Evolutionary conservation across 2,797 vertebrate species (phyloP).

Genomic region (Microcaecilia unicolor): DNA sequence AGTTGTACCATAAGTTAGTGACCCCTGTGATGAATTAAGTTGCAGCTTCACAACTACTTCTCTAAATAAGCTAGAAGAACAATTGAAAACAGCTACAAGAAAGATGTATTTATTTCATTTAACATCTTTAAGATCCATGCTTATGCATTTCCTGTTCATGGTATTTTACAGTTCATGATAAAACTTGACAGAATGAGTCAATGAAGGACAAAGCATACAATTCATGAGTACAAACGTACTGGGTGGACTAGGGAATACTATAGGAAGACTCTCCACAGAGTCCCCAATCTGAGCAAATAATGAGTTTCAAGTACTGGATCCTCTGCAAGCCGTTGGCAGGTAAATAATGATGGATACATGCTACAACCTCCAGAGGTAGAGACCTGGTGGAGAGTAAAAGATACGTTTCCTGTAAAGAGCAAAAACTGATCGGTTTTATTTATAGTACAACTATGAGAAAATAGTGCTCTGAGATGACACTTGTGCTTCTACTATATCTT

Average conservation of each 20-base stretch:
- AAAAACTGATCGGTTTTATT: slow-evolving; percentile 35
- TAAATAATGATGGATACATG: slow-evolving; percentile 56
- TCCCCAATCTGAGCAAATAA: slow-evolving; percentile 55
- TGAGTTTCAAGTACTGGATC: slow-evolving; percentile 57
- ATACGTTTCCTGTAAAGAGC: slow-evolving; percentile 40
- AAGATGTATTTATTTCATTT: too few relatives aligned
- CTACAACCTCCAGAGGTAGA: slow-evolving; percentile 34
- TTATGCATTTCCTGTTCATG: slow-evolving; percentile 51
- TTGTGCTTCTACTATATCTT: slow-evolving; percentile 1
- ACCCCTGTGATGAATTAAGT: too few relatives aligned
- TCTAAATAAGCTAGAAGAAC: too few relatives aligned
- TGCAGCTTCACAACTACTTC: too few relatives aligned
- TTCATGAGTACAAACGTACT: slow-evolving; percentile 47
- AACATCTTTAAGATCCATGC: slow-evolving; percentile 21
- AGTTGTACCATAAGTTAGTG: too few relatives aligned
- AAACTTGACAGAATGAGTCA: slow-evolving; percentile 41
- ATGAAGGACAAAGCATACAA: slow-evolving; percentile 41
- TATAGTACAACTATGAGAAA: slow-evolving; percentile 37
- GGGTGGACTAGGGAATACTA: slow-evolving; percentile 42
- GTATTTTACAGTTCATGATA: slow-evolving; percentile 29
- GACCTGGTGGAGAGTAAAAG: slow-evolving; percentile 38
- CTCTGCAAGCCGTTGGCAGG: slow-evolving; percentile 57
- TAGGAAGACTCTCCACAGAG: slow-evolving; percentile 40
- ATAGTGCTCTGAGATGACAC: slow-evolving; percentile 23
- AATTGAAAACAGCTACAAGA: too few relatives aligned